Conservation (phyloP, 1,140 invertebrate species). For the Aphaenogaster ashmeadi region DNA sequence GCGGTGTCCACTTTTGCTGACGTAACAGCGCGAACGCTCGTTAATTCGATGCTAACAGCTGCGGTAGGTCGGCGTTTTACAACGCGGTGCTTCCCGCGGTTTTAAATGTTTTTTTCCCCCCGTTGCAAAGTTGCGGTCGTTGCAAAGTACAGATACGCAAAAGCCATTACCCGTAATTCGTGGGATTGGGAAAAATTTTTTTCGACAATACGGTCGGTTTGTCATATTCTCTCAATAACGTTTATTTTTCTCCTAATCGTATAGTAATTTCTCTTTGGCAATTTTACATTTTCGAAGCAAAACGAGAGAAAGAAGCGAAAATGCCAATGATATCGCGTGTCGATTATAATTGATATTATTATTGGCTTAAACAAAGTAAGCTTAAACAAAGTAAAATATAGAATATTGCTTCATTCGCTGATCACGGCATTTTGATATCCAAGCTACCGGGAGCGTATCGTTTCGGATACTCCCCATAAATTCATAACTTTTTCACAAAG, state of each 20-base stretch:
- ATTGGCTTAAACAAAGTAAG: neutral
- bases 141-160: neutral
- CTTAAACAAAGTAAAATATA: constrained; percentile 23
- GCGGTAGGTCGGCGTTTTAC: constrained; percentile 21
- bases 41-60: constrained; percentile 53
- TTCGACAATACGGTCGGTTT: neutral
- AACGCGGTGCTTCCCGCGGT: neutral
- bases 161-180: constrained; percentile 9
- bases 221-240: neutral
- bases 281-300: neutral
- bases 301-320: neutral
- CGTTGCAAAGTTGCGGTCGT: neutral
- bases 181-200: neutral
- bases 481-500: constrained; percentile 66
- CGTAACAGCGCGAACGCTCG: constrained; percentile 47
- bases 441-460: constrained; percentile 21
- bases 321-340: neutral
- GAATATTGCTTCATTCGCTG: constrained; percentile 47
- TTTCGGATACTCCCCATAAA: constrained; percentile 49
- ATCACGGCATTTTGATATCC: constrained; percentile 46
- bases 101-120: constrained; percentile 14
- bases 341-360: constrained; percentile 24
- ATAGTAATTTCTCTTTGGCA: neutral
- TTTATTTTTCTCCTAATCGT: neutral
- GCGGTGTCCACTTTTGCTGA: constrained; percentile 45